Evolutionary conservation across 2,113 vertebrate genomes (phyloP), one percentile per base, ranked within the genome.

Genomic region (Agapornis roseicollis): DNA sequence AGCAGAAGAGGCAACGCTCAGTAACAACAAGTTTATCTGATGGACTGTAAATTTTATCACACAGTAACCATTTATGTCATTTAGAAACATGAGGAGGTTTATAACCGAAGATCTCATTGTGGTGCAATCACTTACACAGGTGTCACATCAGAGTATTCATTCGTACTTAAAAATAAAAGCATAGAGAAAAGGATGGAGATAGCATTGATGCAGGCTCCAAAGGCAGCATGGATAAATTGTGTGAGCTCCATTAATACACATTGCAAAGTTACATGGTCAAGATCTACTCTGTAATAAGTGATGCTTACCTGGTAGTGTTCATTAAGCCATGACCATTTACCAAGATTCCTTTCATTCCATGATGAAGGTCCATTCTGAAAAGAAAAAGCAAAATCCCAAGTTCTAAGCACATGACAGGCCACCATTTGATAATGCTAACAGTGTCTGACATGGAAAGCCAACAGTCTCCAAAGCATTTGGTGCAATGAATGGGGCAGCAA

Each of bases 361-460:
- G 6, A 69, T 37, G 60, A 42, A 79, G 7, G 10, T 60, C 7
- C 6, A 15, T 39, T 80, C 17, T 22, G 5, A 42, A 33, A 15
- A 29, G 33, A 11, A 33, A 7, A 23, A 5, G 7, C 6, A 28
- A 49, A 44, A 10, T 0, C 10, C 14, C 20, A 72, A 6, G 22
- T 66, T 31, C 10, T 5, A 25, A 18, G 71, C n/a, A 24, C 39
- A 16, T 4, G 9, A 68, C 33, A 92, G 78, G 47, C 18, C 68
- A 80, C 35, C 10, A 2, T 72, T 72, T 88, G 77, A 44, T 29
- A 35, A 93, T 19, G 39, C 72, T 83, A 87, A 93, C 63, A 14
- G 15, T 27, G 37, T 60, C 80, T 94, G 88, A 70, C 88, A 28
- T 3, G 42, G 77, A 89, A 89, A 89, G 90, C 76, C 96, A 96